Conservation (phyloP, 2,797 vertebrate genomes). For the Tapirus indicus region DNA sequence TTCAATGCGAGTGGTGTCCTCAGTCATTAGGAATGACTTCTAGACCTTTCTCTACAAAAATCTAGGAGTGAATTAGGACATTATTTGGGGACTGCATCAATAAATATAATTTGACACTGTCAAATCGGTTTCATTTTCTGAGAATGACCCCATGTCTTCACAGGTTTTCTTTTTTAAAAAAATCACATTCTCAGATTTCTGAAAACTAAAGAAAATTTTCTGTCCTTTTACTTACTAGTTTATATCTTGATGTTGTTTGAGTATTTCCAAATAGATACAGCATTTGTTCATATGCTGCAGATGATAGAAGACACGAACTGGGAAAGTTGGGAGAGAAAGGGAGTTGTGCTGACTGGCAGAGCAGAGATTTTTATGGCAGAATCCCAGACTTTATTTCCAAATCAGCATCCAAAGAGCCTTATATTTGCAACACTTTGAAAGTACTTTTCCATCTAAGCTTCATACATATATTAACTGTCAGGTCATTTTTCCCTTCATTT, state of each 20-base stretch:
- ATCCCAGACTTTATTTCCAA: not conserved
- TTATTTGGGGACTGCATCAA: not conserved
- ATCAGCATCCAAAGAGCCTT: not conserved
- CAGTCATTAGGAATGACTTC: not conserved
- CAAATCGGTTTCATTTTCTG: not conserved
- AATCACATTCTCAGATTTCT: not conserved
- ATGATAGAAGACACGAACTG: not conserved
- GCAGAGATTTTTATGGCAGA: not conserved
- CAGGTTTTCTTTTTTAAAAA: not conserved
- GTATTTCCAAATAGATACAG: not conserved
- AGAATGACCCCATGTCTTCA: conserved; percentile 25
- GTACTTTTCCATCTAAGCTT: not conserved
- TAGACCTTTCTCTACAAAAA: conserved; percentile 45
- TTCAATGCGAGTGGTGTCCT: not conserved
- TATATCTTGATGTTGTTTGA: not conserved
- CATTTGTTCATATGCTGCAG: not conserved
- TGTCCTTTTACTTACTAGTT: conserved; percentile 34
- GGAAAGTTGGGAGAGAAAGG: conserved; percentile 29
- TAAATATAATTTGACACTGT: not conserved
- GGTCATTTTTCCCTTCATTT: conserved; percentile 30
- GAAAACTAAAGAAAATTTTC: not conserved
- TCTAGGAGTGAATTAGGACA: not conserved
- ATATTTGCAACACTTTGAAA: not conserved
- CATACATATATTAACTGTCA: not conserved
- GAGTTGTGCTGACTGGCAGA: not conserved